These are phyloP conservation scores for Lophochroa leadbeateri DNA, from an alignment of 2,113 vertebrate species.

Conservation along the genomic window DNA sequence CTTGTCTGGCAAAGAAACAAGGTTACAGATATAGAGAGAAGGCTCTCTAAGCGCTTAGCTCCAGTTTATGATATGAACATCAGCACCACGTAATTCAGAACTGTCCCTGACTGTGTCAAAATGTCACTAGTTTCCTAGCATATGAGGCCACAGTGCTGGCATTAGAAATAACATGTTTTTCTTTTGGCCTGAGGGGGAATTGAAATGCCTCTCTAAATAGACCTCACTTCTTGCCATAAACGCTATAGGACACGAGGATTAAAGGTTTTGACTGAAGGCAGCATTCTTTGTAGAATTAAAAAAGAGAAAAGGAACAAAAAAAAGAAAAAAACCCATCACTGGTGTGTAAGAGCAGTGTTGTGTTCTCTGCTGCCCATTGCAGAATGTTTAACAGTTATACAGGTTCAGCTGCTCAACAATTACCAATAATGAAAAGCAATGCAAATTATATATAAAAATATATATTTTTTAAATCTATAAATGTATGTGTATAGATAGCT, in stretches of 20 bases:
- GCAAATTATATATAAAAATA: background rate
- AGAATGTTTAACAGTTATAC: background rate
- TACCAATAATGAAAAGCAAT: background rate
- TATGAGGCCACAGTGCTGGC: conserved; percentile 39
- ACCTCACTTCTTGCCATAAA: conserved; percentile 56
- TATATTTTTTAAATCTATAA: background rate
- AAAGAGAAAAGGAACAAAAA: background rate
- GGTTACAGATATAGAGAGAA: conserved; percentile 36
- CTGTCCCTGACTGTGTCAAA: conserved; percentile 58
- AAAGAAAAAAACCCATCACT: fast-evolving
- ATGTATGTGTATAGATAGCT: background rate
- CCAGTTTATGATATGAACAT: conserved; percentile 48
- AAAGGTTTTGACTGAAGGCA: conserved; percentile 30
- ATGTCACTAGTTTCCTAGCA: conserved; percentile 57
- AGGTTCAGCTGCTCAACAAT: background rate
- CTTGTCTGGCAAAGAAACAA: conserved; percentile 49
- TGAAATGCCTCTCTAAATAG: conserved; percentile 64
- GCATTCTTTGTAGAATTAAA: conserved; percentile 59
- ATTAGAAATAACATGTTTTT: conserved; percentile 65
- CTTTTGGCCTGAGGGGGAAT: conserved; percentile 54
- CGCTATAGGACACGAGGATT: background rate
- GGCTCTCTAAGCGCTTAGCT: conserved; percentile 26
- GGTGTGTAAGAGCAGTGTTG: background rate
- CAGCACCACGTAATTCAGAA: conserved; percentile 45
- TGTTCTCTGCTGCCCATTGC: background rate